These are phyloP conservation scores for Polylopha cassiicola DNA, from an alignment of 2,888 invertebrate species.

Conservation along the genomic window DNA sequence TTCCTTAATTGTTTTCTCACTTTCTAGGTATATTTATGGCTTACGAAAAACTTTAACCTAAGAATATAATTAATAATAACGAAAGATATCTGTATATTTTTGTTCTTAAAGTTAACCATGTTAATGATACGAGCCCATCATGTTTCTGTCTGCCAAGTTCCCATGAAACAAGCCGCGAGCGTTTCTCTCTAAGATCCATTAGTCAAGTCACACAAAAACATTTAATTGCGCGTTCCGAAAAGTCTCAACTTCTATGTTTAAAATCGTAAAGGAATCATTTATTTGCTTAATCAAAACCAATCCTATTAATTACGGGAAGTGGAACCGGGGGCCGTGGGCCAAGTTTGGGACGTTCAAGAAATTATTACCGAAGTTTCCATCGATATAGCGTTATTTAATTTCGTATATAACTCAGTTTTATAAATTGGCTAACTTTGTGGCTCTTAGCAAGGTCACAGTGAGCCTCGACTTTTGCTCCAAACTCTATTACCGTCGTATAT, in stretches of 20 bases:
- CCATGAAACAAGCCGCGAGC: slow-evolving; percentile 5
- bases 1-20: too few species aligned
- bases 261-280: slow-evolving; percentile 49
- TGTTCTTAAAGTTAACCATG: too few species aligned
- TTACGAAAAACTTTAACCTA: too few species aligned
- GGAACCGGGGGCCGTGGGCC: slow-evolving; percentile 26
- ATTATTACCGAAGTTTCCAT: slow-evolving; percentile 48
- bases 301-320: slow-evolving; percentile 53
- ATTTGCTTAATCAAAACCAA: slow-evolving; percentile 58
- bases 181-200: slow-evolving; percentile 26
- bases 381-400: slow-evolving; percentile 44
- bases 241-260: slow-evolving; percentile 39
- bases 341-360: slow-evolving; percentile 41
- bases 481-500: too few species aligned
- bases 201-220: slow-evolving; percentile 35
- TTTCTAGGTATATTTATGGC: too few species aligned
- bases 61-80: too few species aligned
- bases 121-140: slow-evolving; percentile 17
- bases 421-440: slow-evolving; percentile 34
- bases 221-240: slow-evolving; percentile 33
- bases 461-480: slow-evolving; percentile 18
- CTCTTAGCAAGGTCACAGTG: slow-evolving; percentile 28
- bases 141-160: slow-evolving; percentile 3
- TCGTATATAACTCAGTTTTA: slow-evolving; percentile 39
- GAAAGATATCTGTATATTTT: too few species aligned